Percentiles rank a stretch among this genome's conserved stretches.
These are phyloP conservation scores for Oophaga pumilio DNA, from an alignment of 2,113 vertebrate species.

Conservation along the genomic window DNA sequence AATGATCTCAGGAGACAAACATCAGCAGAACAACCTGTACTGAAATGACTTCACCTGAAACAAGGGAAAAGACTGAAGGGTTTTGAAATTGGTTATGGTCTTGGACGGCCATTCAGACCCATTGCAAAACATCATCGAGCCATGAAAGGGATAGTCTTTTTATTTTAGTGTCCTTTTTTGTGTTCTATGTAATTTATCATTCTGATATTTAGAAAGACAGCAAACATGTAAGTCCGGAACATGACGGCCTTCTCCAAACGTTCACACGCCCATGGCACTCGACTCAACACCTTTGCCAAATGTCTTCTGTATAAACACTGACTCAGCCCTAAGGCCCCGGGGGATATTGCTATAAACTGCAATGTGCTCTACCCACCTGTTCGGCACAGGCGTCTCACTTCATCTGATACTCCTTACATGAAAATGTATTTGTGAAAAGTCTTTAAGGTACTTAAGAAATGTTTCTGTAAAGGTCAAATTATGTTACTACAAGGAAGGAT, in stretches of 20 bases:
- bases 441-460: neutral
- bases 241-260: neutral
- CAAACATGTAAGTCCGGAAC: conserved; percentile 14
- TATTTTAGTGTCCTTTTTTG: neutral
- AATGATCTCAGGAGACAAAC: too few relatives aligned
- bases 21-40: too few relatives aligned
- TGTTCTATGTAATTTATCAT: neutral
- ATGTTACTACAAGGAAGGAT: neutral
- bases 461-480: conserved; percentile 1
- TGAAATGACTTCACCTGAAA: too few relatives aligned
- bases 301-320: conserved; percentile 43
- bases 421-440: conserved; percentile 5
- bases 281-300: conserved; percentile 8
- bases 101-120: too few relatives aligned
- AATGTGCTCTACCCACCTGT: neutral
- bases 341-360: neutral
- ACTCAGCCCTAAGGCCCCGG: neutral
- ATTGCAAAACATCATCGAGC: too few relatives aligned
- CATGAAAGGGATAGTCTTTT: too few relatives aligned
- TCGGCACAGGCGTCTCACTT: neutral
- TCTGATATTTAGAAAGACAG: neutral
- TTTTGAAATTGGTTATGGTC: too few relatives aligned
- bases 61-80: too few relatives aligned
- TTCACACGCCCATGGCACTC: conserved; percentile 6
- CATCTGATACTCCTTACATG: neutral